phyloP scores from a whole-genome alignment of 2,797 vertebrate genomes.

The Phylloscopus collybita region DNA sequence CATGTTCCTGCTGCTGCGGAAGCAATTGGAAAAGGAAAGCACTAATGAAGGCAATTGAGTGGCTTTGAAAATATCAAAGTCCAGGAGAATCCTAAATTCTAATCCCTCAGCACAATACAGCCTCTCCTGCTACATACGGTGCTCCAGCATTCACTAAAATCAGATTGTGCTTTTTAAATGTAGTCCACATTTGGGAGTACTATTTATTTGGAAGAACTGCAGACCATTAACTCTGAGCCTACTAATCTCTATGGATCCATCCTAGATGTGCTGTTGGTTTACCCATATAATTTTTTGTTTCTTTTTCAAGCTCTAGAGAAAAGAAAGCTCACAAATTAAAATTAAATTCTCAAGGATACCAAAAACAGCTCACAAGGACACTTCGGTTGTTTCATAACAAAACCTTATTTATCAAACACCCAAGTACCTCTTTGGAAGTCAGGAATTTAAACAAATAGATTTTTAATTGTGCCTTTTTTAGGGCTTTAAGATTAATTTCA shows the following conservation, averaged over 20 bases:
- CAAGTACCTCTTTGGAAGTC: neutral
- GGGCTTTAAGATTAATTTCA: neutral
- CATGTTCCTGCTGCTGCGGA: neutral
- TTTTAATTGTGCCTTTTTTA: neutral
- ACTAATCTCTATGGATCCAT: neutral
- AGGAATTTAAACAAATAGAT: neutral
- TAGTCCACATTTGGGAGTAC: neutral
- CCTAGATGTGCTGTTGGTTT: neutral
- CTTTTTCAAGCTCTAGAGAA: neutral
- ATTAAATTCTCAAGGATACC: neutral
- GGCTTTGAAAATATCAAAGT: slow-evolving; percentile 19
- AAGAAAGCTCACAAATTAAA: neutral
- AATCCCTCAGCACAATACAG: neutral
- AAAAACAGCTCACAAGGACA: neutral
- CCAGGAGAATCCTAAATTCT: neutral
- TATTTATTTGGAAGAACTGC: neutral
- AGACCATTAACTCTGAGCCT: neutral
- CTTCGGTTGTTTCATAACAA: neutral
- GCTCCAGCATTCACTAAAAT: neutral
- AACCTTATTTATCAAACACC: neutral
- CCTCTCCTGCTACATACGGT: neutral
- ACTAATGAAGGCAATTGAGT: neutral
- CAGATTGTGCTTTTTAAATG: neutral
- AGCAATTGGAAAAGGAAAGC: neutral
- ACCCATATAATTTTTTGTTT: neutral